A percentile compares a stretch with the other conserved stretches of the same genome.
These are phyloP conservation scores for Cepaea nemoralis DNA, from an alignment of 1,140 invertebrate genomes.

Conservation along the genomic window DNA sequence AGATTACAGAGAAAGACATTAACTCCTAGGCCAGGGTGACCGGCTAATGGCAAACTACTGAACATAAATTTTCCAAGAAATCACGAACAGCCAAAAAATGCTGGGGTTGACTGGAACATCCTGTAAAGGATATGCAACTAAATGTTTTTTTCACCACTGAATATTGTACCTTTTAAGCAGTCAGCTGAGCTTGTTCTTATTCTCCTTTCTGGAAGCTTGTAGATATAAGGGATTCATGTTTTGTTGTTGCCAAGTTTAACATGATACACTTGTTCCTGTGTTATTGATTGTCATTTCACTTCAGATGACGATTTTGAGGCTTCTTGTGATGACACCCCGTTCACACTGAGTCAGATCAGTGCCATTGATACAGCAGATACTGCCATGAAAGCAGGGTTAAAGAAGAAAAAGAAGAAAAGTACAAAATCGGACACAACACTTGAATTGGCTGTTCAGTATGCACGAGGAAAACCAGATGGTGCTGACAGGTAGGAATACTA, in stretches of 20 bases:
- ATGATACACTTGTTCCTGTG: not conserved
- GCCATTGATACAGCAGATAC: constrained; percentile 60
- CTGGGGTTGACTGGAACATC: too few relatives aligned
- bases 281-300: not conserved
- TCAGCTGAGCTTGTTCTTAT: not conserved
- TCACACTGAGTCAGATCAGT: constrained; percentile 66
- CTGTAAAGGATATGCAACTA: too few relatives aligned
- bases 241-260: not conserved
- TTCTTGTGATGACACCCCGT: constrained; percentile 52
- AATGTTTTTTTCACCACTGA: too few relatives aligned
- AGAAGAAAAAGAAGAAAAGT: constrained; percentile 46
- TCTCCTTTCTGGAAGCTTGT: not conserved
- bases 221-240: too few relatives aligned
- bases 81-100: too few relatives aligned
- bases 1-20: too few relatives aligned
- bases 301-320: not conserved
- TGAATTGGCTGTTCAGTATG: constrained; percentile 65
- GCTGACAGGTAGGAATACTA: constrained; percentile 50
- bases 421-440: constrained; percentile 55
- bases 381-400: constrained; percentile 54
- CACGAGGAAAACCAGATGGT: constrained; percentile 68
- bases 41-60: too few relatives aligned
- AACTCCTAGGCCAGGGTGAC: too few relatives aligned
- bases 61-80: too few relatives aligned
- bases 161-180: not conserved